A percentile compares a stretch with the other conserved stretches of the same genome.
Evolutionary conservation across 2,888 invertebrate species (phyloP).

Genomic region (Lasioglossum calceatum): DNA sequence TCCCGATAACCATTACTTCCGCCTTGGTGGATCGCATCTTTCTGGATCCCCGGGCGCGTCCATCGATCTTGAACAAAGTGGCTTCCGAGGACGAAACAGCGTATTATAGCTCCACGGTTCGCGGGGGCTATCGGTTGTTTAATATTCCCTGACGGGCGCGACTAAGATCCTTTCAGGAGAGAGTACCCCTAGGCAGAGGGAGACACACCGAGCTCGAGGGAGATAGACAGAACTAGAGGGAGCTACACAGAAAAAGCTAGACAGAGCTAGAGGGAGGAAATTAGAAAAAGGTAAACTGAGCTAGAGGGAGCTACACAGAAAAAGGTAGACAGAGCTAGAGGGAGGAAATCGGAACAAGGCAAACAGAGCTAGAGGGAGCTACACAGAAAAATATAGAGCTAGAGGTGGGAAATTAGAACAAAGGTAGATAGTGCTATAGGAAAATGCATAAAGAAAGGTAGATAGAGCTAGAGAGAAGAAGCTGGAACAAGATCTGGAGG

Average conservation of each 20-base stretch:
- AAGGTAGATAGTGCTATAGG: no score
- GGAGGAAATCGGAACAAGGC: no score
- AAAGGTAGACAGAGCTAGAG: background rate
- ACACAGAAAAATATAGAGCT: background rate
- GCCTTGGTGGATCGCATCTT: constrained; percentile 31
- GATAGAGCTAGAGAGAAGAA: no score
- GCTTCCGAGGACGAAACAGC: constrained; percentile 45
- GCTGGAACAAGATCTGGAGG: no score
- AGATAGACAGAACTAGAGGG: background rate
- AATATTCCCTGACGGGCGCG: constrained; percentile 52
- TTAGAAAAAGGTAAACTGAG: no score
- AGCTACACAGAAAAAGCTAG: no score
- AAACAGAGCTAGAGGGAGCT: background rate
- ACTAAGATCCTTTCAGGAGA: background rate
- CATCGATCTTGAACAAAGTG: constrained; percentile 55
- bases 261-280: no score
- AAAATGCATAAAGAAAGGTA: no score
- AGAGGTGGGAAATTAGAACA: background rate
- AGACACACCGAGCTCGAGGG: background rate
- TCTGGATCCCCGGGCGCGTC: background rate
- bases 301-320: background rate
- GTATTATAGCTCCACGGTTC: constrained; percentile 41
- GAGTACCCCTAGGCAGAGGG: no score
- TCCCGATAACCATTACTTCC: constrained; percentile 47
- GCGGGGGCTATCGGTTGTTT: constrained; percentile 51